Percentiles rank a stretch among this genome's conserved stretches.
Conservation (phyloP, 2,797 vertebrate genomes). For the Mastacembelus armatus region DNA sequence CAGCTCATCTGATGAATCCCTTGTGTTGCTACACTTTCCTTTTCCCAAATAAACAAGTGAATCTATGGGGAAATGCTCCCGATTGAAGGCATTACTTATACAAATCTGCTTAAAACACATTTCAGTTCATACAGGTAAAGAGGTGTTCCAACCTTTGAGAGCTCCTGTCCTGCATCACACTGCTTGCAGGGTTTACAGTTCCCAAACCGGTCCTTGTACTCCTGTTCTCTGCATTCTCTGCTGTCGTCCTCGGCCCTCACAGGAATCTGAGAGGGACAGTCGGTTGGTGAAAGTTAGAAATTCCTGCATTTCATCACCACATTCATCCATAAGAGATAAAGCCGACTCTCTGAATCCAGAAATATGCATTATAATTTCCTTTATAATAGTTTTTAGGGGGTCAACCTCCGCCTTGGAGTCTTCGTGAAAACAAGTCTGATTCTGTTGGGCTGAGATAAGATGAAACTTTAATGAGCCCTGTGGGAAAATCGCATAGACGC, state of each 20-base stretch:
- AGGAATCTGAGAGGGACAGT: constrained; percentile 72
- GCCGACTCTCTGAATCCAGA: constrained; percentile 26
- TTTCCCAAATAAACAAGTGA: constrained; percentile 37
- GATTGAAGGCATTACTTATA: not conserved
- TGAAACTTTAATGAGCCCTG: constrained; percentile 52
- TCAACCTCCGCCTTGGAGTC: not conserved
- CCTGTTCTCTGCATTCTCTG: constrained; percentile 93
- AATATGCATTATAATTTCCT: constrained; percentile 30
- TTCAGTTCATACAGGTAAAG: constrained; percentile 1
- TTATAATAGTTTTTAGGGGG: constrained; percentile 31
- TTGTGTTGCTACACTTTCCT: constrained; percentile 33
- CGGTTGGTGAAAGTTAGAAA: constrained; percentile 60
- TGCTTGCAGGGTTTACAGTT: constrained; percentile 91
- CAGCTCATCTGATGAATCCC: constrained; percentile 22
- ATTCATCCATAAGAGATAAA: constrained; percentile 48
- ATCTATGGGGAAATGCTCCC: not conserved
- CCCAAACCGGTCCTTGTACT: constrained; percentile 91
- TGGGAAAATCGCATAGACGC: constrained; percentile 36
- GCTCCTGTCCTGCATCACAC: constrained; percentile 95
- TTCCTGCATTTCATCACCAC: constrained; percentile 65
- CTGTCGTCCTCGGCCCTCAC: constrained; percentile 86
- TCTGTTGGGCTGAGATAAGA: constrained; percentile 48
- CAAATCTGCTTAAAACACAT: not conserved
- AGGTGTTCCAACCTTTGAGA: constrained; percentile 89
- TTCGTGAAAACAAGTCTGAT: constrained; percentile 47